Conservation (phyloP, 2,797 vertebrate genomes). For the Rhadinocentrus ornatus region DNA sequence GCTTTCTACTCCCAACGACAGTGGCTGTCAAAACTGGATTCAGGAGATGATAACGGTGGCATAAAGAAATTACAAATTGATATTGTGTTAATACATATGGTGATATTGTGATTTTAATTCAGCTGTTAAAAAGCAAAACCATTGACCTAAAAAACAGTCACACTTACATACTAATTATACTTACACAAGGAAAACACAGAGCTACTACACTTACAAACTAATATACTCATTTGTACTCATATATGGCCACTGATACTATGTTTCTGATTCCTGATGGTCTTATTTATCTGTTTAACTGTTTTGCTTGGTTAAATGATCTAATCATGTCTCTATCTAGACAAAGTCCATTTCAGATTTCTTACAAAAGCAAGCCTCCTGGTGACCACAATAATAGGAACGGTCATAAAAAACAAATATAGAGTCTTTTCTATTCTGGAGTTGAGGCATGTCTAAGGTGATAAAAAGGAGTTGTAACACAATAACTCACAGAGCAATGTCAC, state of each 20-base stretch:
- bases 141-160: too few relatives aligned
- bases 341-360: neutral
- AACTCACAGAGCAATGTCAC: conserved; percentile 7
- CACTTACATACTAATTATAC: too few relatives aligned
- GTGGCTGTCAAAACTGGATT: neutral
- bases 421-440: conserved; percentile 22
- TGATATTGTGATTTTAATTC: too few relatives aligned
- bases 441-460: conserved; percentile 9
- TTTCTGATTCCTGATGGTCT: neutral
- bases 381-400: conserved; percentile 2
- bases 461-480: conserved; percentile 41
- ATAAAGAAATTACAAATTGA: too few relatives aligned
- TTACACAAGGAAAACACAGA: too few relatives aligned
- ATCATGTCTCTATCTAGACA: neutral
- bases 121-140: too few relatives aligned
- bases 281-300: neutral
- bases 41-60: too few relatives aligned
- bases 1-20: neutral
- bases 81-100: too few relatives aligned
- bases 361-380: neutral
- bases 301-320: neutral
- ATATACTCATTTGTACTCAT: neutral
- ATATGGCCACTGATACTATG: neutral
- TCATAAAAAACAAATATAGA: conserved; percentile 33
- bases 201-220: too few relatives aligned